Evolutionary conservation across 2,888 invertebrate genomes (phyloP), one percentile per base, ranked within the genome.

Genomic region (Anorthoa munda): DNA sequence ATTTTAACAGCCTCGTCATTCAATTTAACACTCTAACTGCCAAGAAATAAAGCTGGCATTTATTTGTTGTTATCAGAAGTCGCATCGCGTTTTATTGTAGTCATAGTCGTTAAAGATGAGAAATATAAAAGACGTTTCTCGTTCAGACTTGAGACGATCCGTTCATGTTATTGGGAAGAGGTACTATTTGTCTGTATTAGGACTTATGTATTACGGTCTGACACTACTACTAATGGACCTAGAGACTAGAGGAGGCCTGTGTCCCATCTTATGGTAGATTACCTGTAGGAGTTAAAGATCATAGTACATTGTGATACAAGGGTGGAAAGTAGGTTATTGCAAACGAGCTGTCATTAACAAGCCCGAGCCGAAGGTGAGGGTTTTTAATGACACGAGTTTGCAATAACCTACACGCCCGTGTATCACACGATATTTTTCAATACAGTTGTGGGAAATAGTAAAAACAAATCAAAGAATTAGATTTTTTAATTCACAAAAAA

Each of bases 41-140:
- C 46, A 60, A 58, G 66, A 63, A 58, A 86, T 84, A 87, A 81
- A 75, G 82, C 69, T 69, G 75, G 75, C 65, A 84, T 86, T 85
- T 72, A 71, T 64, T 72, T 63, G 70, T 65, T 71, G 66, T 72
- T 72, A 71, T 68, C 66, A 80, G 76, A 77, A 81, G 78, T 73
- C 70, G 69, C 69, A 84, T 87, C 84, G 82, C 79, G 86, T 87
- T 88, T 86, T 75, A 87, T 82, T 88, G 71, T 84, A 68, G 75
- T 88, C 83, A 86, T 87, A 80, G 87, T 88, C 86, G 88, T 89
- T 90, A 87, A 90, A 86, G 75, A 80, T 77, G 83, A 88, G 85
- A 83, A 88, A 86, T 86, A 86, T 90, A 90, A 89, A 88, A 87
- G 82, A 78, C 79, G 84, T 74, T 80, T 60, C 78, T 76, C 61